Conservation (phyloP, 2,888 invertebrate genomes). For the Creontiades dilutus region DNA sequence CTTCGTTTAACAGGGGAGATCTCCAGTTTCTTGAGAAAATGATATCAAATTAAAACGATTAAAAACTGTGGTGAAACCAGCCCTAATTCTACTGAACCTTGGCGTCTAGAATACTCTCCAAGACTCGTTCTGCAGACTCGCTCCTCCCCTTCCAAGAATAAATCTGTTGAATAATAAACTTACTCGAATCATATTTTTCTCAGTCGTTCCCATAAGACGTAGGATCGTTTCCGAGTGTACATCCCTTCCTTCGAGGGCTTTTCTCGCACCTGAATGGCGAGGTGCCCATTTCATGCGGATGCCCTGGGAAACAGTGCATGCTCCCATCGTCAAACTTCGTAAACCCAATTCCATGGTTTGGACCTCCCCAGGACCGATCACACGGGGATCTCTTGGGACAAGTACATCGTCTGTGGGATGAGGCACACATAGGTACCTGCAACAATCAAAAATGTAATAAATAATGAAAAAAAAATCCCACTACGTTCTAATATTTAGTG, state of each 20-base stretch:
- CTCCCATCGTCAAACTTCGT: neutral
- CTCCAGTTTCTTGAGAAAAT: no score
- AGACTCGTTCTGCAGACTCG: no score
- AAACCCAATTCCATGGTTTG: conserved; percentile 13
- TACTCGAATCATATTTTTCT: conserved; percentile 25
- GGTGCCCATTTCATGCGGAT: conserved; percentile 28
- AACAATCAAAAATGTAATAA: no score
- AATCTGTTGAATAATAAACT: neutral
- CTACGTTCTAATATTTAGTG: no score
- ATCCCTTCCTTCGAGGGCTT: conserved; percentile 6
- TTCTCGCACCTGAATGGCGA: neutral
- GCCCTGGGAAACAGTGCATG: neutral
- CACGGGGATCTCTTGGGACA: neutral
- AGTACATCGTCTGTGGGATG: neutral
- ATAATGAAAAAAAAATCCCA: no score
- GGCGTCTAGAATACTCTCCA: no score
- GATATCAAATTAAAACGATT: no score
- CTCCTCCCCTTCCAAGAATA: no score
- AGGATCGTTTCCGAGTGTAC: conserved; percentile 47
- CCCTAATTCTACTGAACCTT: no score
- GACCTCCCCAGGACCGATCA: conserved; percentile 56
- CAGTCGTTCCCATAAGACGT: conserved; percentile 18
- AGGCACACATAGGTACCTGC: neutral
- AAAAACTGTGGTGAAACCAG: no score
- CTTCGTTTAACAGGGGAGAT: no score